Conservation (phyloP, 2,797 vertebrate species). For the Acanthis flammea region DNA sequence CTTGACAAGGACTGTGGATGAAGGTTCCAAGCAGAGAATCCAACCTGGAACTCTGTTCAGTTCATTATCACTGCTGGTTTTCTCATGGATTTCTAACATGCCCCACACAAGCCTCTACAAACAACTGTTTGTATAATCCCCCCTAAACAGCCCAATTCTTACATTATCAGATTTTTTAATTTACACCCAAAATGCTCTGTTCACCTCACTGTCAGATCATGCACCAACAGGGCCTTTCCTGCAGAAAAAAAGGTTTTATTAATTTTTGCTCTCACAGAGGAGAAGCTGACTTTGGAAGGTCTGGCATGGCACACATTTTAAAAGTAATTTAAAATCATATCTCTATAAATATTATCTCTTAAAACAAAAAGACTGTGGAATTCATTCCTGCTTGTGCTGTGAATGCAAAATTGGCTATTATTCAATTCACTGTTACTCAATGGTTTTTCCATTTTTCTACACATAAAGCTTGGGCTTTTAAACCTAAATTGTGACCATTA, state of each 20-base stretch:
- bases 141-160: neutral
- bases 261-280: neutral
- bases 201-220: neutral
- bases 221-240: neutral
- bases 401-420: slow-evolving; percentile 29
- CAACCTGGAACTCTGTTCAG: neutral
- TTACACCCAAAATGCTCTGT: neutral
- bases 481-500: slow-evolving; percentile 1
- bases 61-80: neutral
- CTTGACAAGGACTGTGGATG: neutral
- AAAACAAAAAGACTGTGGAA: slow-evolving; percentile 24
- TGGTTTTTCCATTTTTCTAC: neutral
- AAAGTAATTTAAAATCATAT: neutral
- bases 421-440: neutral
- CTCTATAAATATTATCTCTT: slow-evolving; percentile 34
- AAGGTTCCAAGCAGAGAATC: neutral
- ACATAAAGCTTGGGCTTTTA: neutral
- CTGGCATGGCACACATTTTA: neutral
- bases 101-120: neutral
- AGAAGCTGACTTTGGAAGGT: neutral
- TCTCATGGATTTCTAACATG: neutral
- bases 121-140: neutral
- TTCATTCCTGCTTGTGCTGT: neutral
- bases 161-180: neutral
- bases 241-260: neutral